Evolutionary conservation across 64 coral and sea anemone genomes (phyloP).

Genomic region (Acropora tenuis): DNA sequence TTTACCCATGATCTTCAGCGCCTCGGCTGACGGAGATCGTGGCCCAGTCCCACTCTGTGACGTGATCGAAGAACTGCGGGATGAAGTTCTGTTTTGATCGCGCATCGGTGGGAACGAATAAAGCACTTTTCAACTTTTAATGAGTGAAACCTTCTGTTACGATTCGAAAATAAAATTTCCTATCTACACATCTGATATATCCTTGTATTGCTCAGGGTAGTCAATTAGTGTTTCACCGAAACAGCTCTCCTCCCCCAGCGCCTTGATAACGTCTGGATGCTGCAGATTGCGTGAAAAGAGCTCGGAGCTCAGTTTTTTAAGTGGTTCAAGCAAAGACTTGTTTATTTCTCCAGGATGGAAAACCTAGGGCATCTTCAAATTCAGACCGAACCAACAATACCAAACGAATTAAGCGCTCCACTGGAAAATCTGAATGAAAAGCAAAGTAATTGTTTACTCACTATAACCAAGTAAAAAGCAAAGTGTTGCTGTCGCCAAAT

Average conservation of each 20-base stretch:
- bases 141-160: background rate
- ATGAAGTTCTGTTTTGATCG: constrained; percentile 18
- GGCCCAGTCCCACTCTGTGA: background rate
- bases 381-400: background rate
- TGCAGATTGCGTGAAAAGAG: too few species aligned
- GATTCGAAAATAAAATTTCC: background rate
- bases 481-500: background rate
- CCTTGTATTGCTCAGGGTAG: background rate
- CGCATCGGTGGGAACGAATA: background rate
- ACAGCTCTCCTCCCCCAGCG: background rate
- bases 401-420: background rate
- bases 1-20: constrained; percentile 39
- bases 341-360: background rate
- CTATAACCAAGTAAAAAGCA: background rate
- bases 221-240: background rate
- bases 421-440: background rate
- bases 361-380: background rate
- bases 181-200: background rate
- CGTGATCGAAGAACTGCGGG: constrained; percentile 10
- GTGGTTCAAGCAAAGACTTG: background rate
- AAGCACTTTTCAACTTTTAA: background rate
- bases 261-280: too few species aligned
- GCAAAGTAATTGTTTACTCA: background rate
- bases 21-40: constrained; percentile 22
- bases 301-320: too few species aligned